A percentile compares a stretch with the other conserved stretches of the same genome.
Conservation (phyloP, 2,888 invertebrate genomes). For the Ecliptopera silaceata region DNA sequence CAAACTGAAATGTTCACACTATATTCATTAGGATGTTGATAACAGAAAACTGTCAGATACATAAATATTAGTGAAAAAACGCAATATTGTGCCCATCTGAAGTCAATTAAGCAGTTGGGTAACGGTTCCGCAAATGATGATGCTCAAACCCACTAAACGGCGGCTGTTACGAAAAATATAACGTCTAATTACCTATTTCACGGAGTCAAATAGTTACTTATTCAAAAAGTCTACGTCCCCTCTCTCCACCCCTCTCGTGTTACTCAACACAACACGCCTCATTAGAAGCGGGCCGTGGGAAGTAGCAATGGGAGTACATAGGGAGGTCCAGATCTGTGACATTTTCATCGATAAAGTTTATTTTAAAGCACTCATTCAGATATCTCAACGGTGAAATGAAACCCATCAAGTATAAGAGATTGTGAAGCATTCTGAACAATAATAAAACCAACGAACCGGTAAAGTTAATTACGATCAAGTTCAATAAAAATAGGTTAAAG, state of each 20-base stretch:
- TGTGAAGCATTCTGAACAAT: neutral
- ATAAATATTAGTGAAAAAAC: neutral
- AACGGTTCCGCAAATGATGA: constrained; percentile 27
- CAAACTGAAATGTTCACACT: no score
- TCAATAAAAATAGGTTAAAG: neutral
- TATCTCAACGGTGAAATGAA: no score
- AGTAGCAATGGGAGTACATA: constrained; percentile 50
- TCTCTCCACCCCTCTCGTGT: constrained; percentile 47
- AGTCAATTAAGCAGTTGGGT: constrained; percentile 9
- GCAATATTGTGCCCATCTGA: constrained; percentile 8
- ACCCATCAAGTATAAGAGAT: no score
- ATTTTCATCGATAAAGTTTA: constrained; percentile 30
- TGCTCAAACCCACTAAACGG: constrained; percentile 30
- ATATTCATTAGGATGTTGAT: neutral
- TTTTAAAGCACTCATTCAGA: neutral
- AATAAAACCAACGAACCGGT: neutral
- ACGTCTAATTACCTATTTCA: constrained; percentile 55
- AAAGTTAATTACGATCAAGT: constrained; percentile 9
- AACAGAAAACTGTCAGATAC: neutral
- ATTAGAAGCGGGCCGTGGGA: constrained; percentile 79
- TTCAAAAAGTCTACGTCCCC: constrained; percentile 54
- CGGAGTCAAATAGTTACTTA: constrained; percentile 57
- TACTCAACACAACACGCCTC: constrained; percentile 77
- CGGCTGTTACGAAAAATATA: constrained; percentile 42
- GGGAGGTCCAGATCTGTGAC: constrained; percentile 44